Conservation (phyloP, 2,797 vertebrate genomes). For the Adrianichthys oophorus region DNA sequence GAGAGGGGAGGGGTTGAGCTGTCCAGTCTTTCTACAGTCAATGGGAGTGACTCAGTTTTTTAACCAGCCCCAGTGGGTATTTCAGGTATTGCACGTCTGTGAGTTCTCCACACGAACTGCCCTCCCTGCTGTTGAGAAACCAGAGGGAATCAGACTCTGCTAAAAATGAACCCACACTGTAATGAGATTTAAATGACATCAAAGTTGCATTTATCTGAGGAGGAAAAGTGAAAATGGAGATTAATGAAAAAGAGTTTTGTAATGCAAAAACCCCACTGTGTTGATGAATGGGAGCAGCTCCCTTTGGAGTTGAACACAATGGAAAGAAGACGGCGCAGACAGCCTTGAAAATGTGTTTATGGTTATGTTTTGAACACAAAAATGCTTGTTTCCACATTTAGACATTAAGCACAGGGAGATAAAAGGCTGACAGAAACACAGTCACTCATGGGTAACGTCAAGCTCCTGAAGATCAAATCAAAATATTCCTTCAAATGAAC, state of each 20-base stretch:
- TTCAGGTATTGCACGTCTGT: constrained; percentile 58
- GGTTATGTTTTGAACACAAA: constrained; percentile 39
- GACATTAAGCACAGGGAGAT: constrained; percentile 32
- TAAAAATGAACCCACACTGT: constrained; percentile 49
- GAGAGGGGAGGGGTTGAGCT: too few species aligned
- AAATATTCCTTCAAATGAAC: constrained; percentile 3
- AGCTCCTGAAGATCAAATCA: constrained; percentile 7
- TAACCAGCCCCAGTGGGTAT: constrained; percentile 35
- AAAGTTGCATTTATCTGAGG: constrained; percentile 73
- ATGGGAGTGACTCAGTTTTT: constrained; percentile 1
- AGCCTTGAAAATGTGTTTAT: constrained; percentile 37
- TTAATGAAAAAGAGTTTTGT: constrained; percentile 65
- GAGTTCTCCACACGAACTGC: constrained; percentile 65
- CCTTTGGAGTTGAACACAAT: constrained; percentile 57
- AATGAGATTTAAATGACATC: constrained; percentile 82
- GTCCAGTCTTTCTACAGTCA: too few species aligned
- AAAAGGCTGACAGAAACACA: constrained; percentile 14
- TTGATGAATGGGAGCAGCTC: constrained; percentile 62
- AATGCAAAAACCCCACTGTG: constrained; percentile 71
- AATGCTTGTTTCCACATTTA: constrained; percentile 24
- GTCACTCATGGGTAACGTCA: constrained; percentile 8
- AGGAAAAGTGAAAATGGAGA: constrained; percentile 51
- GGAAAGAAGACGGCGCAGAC: constrained; percentile 24
- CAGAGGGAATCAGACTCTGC: constrained; percentile 63
- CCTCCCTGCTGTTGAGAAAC: constrained; percentile 37